These are phyloP conservation scores for Neolamprologus toae DNA, from an alignment of 2,113 vertebrate species.

Conservation along the genomic window DNA sequence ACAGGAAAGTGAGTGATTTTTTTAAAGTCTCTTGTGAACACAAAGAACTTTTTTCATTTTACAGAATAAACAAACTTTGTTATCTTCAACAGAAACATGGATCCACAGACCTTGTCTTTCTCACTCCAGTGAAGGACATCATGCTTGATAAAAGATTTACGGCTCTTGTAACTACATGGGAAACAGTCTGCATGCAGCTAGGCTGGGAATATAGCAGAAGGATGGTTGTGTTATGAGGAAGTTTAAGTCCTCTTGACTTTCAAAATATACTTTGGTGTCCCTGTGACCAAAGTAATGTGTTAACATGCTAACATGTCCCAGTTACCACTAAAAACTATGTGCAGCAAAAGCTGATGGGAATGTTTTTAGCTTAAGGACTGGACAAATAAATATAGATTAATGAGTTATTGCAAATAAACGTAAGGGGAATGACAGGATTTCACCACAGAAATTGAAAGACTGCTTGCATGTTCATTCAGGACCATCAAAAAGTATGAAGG, in stretches of 20 bases:
- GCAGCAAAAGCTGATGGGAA: background rate
- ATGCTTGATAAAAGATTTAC: slow-evolving; percentile 40
- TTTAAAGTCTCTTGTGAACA: slow-evolving; percentile 9
- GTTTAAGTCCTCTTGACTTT: background rate
- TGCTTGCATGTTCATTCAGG: background rate
- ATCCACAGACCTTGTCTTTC: slow-evolving; percentile 21
- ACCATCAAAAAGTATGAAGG: background rate
- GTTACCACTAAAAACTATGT: background rate
- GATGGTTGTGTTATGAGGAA: background rate
- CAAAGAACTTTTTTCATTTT: slow-evolving; percentile 26
- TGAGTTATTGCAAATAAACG: background rate
- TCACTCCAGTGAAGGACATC: slow-evolving; percentile 31
- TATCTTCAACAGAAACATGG: slow-evolving; percentile 46
- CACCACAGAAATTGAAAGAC: background rate
- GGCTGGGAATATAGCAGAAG: background rate
- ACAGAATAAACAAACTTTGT: slow-evolving; percentile 30
- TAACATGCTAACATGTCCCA: background rate
- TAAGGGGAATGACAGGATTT: background rate
- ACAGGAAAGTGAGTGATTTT: slow-evolving; percentile 36
- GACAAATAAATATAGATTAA: background rate
- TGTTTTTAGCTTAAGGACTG: background rate
- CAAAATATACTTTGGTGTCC: background rate
- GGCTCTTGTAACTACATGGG: background rate
- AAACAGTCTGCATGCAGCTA: background rate
- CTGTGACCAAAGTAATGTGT: background rate